A percentile compares a stretch with the other conserved stretches of the same genome.
These are phyloP conservation scores for Camptogramma bilineatum DNA, from an alignment of 2,888 invertebrate genomes.

Conservation along the genomic window DNA sequence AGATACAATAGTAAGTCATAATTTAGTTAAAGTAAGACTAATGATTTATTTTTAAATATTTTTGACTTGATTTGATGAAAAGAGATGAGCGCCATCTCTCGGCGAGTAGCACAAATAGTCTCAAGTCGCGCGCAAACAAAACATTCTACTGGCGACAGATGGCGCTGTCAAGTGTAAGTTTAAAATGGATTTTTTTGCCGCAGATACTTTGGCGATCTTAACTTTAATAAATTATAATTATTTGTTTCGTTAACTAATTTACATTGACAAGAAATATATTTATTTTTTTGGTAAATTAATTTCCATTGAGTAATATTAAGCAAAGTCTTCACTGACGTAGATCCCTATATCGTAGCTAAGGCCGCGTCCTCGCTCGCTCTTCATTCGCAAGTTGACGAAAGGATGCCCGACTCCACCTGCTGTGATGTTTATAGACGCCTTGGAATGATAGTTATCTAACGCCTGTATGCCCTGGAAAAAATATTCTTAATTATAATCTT, in stretches of 20 bases:
- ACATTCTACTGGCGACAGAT: neutral
- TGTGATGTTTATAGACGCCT: constrained; percentile 71
- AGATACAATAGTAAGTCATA: no score
- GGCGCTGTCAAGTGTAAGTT: neutral
- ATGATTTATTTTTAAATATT: no score
- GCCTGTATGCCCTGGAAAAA: constrained; percentile 74
- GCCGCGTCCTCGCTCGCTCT: constrained; percentile 70
- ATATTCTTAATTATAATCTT: no score
- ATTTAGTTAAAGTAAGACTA: no score
- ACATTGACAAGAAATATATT: no score
- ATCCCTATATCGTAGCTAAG: constrained; percentile 69
- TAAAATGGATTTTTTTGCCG: neutral
- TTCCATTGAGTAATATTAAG: neutral
- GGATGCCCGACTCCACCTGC: constrained; percentile 72
- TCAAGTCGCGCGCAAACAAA: neutral
- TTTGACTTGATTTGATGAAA: no score
- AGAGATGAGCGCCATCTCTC: no score
- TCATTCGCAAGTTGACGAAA: constrained; percentile 72
- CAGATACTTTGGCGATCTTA: no score
- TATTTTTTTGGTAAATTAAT: no score
- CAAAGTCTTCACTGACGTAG: constrained; percentile 55
- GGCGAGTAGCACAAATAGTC: no score
- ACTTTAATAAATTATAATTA: no score
- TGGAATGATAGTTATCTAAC: constrained; percentile 66
- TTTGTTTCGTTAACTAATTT: no score